These are phyloP conservation scores for Alcedo atthis DNA, from an alignment of 2,797 vertebrate species.

Conservation along the genomic window DNA sequence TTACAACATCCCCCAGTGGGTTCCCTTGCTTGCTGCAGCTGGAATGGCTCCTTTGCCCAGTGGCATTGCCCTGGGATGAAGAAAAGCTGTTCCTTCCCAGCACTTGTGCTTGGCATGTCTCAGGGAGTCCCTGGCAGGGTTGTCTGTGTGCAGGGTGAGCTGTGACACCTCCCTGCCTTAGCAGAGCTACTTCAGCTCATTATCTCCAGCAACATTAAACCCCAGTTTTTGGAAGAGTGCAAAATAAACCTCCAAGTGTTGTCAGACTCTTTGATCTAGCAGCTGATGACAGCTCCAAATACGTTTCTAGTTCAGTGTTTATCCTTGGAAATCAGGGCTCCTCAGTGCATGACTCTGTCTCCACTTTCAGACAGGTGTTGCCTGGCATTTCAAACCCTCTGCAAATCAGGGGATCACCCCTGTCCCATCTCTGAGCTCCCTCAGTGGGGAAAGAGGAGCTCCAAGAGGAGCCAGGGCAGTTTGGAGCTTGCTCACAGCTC, in stretches of 20 bases:
- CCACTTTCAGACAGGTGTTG: not conserved
- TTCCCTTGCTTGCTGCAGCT: not conserved
- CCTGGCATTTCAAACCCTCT: not conserved
- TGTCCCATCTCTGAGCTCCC: not conserved
- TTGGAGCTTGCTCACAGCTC: not conserved
- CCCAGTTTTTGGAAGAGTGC: not conserved
- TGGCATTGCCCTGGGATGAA: not conserved
- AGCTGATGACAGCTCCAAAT: conserved; percentile 50
- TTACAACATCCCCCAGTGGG: not conserved
- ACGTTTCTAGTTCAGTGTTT: conserved; percentile 45
- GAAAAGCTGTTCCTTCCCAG: not conserved
- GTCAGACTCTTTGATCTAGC: conserved; percentile 48
- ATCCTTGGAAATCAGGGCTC: conserved; percentile 29
- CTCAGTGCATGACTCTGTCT: not conserved
- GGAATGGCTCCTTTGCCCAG: not conserved
- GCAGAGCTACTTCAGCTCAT: conserved; percentile 29
- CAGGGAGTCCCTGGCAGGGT: not conserved
- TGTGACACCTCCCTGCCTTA: not conserved
- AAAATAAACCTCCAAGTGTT: conserved; percentile 46
- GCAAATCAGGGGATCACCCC: not conserved
- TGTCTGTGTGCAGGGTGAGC: not conserved
- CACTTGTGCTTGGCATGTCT: not conserved
- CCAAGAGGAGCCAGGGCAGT: not conserved
- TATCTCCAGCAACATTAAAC: not conserved
- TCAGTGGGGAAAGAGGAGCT: not conserved